Evolutionary conservation across 2,797 vertebrate genomes (phyloP).

Genomic region (Ispidina lecontei): DNA sequence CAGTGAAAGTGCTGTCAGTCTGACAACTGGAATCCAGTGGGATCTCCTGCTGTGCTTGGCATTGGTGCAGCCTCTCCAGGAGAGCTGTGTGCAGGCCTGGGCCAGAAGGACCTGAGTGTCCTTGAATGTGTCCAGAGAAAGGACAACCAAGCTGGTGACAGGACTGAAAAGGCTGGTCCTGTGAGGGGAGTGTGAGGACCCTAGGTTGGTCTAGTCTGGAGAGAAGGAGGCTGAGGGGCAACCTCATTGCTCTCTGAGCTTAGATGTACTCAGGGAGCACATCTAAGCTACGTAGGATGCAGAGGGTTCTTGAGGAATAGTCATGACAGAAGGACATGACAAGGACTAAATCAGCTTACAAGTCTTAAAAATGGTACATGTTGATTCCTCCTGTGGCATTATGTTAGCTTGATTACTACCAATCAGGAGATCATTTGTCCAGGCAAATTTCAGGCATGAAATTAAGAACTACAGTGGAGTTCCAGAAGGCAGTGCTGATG

Average conservation of each 20-base stretch:
- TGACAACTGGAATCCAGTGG: background rate
- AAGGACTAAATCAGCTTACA: background rate
- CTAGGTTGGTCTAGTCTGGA: background rate
- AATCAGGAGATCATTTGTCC: background rate
- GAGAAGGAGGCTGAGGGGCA: background rate
- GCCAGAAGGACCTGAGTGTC: background rate
- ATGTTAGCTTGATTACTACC: background rate
- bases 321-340: background rate
- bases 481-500: background rate
- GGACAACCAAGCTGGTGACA: background rate
- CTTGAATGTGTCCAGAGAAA: background rate
- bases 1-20: background rate
- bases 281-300: background rate
- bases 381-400: background rate
- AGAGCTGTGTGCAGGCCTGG: background rate
- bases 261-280: background rate
- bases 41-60: background rate
- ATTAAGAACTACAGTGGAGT: background rate
- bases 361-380: background rate
- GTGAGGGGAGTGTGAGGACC: too few relatives aligned
- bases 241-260: background rate
- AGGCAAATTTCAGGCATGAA: background rate
- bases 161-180: background rate
- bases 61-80: accelerated
- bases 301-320: background rate